Percentiles rank a stretch among this genome's conserved stretches.
Conservation (phyloP, 2,797 vertebrate genomes). For the Melanogrammus aeglefinus region DNA sequence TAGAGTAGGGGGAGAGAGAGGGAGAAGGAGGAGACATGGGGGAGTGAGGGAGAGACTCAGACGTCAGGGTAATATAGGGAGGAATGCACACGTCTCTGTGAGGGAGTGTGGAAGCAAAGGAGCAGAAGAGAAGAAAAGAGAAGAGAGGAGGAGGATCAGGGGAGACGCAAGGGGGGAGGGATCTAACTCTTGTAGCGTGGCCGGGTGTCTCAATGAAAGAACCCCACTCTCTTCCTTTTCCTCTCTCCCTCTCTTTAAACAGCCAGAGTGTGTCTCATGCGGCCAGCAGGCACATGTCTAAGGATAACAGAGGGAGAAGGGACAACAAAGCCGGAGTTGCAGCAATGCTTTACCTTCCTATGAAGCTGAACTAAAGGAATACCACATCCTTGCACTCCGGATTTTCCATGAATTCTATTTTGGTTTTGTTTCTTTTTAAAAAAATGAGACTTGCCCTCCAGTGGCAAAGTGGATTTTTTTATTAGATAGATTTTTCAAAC, state of each 20-base stretch:
- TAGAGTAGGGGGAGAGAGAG: not conserved
- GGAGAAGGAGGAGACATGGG: slow-evolving; percentile 31
- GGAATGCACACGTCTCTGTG: slow-evolving; percentile 66
- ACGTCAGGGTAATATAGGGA: slow-evolving; percentile 60
- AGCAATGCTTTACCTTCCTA: not conserved
- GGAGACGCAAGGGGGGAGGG: slow-evolving; percentile 58
- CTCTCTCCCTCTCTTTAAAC: slow-evolving; percentile 32
- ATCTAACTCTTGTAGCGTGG: slow-evolving; percentile 70
- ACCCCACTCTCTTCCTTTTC: slow-evolving; percentile 50
- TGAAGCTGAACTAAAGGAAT: not conserved
- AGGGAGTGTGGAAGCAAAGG: slow-evolving; percentile 29
- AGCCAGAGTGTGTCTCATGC: slow-evolving; percentile 44
- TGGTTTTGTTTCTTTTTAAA: not conserved
- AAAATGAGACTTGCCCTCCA: not conserved
- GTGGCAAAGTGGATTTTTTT: slow-evolving; percentile 8
- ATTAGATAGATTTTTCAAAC: slow-evolving; percentile 7
- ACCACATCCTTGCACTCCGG: not conserved
- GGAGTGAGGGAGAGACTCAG: slow-evolving; percentile 31
- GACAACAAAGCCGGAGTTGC: not conserved
- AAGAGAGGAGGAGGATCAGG: slow-evolving; percentile 46
- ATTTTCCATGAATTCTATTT: not conserved
- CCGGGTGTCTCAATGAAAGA: slow-evolving; percentile 72
- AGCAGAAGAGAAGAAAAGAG: slow-evolving; percentile 45
- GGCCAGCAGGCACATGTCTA: slow-evolving; percentile 60
- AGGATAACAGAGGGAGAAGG: slow-evolving; percentile 46